Evolutionary conservation across 2,888 invertebrate species (phyloP), one percentile per base, ranked within the genome.

Genomic region (Aleiodes leptofemur): DNA sequence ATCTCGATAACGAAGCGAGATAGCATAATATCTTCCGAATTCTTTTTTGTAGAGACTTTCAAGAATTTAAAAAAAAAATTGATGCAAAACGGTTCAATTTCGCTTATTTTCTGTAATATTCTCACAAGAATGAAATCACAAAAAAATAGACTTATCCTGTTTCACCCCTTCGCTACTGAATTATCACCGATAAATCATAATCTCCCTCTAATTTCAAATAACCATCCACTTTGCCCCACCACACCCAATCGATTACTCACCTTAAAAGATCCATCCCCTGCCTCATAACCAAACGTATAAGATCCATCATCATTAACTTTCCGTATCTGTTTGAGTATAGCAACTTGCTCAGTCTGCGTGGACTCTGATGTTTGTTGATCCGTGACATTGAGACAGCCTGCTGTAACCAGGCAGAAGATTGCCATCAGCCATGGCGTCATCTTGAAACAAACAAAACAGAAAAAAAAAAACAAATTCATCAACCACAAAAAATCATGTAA

Each of bases 231-330:
- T 82, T 43, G 43, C 43, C 43, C 43, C 43, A 9, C 43, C 9
- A 7, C 8, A 43, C 43, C 43, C 43, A 43, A 43, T 43, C 9
- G 43, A 43, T 43, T 7, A 43, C 43, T 43, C 81, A 89, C 89
- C 91, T 96, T 96, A 88, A 96, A 96, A 0, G 95, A 95, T 4
- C 96, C 96, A 87, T 96, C 96, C 68, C 95, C 95, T 3, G 95
- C 95, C 90, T 96, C 96, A 85, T 95, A 96, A 0, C 96, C 96
- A 78, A 95, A 95, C 0, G 96, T 95, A 85, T 96, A 96, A 0
- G 95, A 95, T 38, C 96, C 96, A 86, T 96, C 96, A 70, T 95
- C 94, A 86, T 96, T 96, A 3, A 96, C 91, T 85, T 94, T 92
- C 79, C 95, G 93, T 82, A 96, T 95, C 89, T 95, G 95, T 86